Evolutionary conservation across 2,888 invertebrate species (phyloP).

Genomic region (Drosophila colorata): DNA sequence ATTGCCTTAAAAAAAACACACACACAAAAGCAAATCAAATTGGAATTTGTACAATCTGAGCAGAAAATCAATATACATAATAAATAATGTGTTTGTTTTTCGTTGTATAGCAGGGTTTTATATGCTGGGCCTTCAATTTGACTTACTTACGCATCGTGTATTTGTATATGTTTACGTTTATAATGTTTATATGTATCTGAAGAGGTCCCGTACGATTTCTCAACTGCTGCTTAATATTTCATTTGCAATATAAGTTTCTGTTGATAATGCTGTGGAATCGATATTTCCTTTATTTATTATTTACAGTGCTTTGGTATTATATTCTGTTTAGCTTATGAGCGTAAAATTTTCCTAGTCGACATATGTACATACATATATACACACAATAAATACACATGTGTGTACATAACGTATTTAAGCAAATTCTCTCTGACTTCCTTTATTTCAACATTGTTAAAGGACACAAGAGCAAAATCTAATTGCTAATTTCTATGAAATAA

Average conservation of each 20-base stretch:
- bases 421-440: too few species aligned
- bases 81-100: slow-evolving; percentile 4
- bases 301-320: neutral
- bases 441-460: too few species aligned
- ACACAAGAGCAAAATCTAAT: too few species aligned
- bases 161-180: neutral
- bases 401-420: too few species aligned
- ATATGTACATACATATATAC: too few species aligned
- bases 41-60: neutral
- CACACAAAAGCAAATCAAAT: too few species aligned
- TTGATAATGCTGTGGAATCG: neutral
- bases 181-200: neutral
- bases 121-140: slow-evolving; percentile 15
- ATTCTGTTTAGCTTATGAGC: neutral
- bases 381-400: too few species aligned
- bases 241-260: neutral
- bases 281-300: neutral
- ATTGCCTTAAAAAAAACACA: neutral
- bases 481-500: too few species aligned
- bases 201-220: neutral
- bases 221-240: slow-evolving; percentile 18
- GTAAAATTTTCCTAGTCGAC: neutral
- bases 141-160: neutral
- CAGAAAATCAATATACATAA: slow-evolving; percentile 4
- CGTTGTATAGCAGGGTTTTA: neutral